phyloP scores from a whole-genome alignment of 2,113 vertebrate genomes.

The Cinclus mexicanus region DNA sequence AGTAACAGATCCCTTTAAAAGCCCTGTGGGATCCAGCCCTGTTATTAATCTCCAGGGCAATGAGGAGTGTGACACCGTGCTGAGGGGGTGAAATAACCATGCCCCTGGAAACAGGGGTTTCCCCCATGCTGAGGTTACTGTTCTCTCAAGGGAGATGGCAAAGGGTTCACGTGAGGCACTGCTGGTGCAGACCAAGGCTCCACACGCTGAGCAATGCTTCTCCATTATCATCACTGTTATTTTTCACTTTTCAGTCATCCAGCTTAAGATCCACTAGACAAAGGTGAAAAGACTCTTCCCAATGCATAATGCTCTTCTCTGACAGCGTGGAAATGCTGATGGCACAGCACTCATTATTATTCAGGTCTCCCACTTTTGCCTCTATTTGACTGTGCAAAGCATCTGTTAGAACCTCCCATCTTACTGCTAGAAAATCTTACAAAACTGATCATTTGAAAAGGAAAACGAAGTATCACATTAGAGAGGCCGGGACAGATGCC shows the following conservation, averaged over 20 bases:
- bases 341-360: not conserved
- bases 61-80: not conserved
- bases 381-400: not conserved
- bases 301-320: not conserved
- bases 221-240: not conserved
- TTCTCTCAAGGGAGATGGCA: not conserved
- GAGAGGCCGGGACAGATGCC: not conserved
- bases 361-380: not conserved
- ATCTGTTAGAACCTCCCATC: not conserved
- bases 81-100: not conserved
- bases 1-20: not conserved
- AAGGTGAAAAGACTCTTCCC: not conserved
- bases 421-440: accelerated
- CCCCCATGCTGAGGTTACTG: not conserved
- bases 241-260: not conserved
- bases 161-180: not conserved
- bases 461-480: not conserved
- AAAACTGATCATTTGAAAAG: not conserved
- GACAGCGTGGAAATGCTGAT: not conserved
- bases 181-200: not conserved
- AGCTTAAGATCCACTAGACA: not conserved
- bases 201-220: accelerated
- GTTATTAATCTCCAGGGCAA: not conserved
- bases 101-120: not conserved
- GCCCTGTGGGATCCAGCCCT: not conserved